phyloP scores from a whole-genome alignment of 2,797 vertebrate genomes.

The Petrocephalus schoutedeni region DNA sequence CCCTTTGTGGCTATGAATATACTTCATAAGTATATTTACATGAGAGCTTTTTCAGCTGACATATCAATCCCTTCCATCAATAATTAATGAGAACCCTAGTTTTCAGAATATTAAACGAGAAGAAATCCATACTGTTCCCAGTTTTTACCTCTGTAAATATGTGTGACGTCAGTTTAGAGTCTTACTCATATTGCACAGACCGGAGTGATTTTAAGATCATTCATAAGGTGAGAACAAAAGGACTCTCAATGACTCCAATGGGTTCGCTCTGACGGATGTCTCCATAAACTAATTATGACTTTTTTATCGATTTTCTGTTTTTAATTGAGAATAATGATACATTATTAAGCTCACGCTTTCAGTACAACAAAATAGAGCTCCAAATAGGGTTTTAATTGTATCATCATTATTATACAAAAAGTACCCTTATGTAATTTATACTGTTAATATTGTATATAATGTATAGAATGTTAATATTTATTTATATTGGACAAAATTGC shows the following conservation, averaged over 20 bases:
- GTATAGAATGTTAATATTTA: neutral
- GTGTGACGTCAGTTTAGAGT: slow-evolving; percentile 51
- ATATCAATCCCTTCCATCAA: slow-evolving; percentile 64
- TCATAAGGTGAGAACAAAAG: neutral
- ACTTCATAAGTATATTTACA: slow-evolving; percentile 73
- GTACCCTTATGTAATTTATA: neutral
- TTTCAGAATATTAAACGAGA: slow-evolving; percentile 68
- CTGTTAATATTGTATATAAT: neutral
- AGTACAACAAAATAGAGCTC: neutral
- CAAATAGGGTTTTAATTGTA: neutral
- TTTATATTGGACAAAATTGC: neutral
- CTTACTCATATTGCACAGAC: slow-evolving; percentile 24
- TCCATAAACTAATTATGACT: slow-evolving; percentile 8
- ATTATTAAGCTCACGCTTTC: neutral
- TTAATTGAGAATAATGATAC: slow-evolving; percentile 9
- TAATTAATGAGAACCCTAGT: slow-evolving; percentile 63
- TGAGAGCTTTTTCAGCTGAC: slow-evolving; percentile 65
- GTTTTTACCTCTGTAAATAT: slow-evolving; percentile 53
- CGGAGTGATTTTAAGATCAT: neutral
- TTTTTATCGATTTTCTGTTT: slow-evolving; percentile 12
- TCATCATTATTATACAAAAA: neutral
- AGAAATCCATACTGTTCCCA: slow-evolving; percentile 47
- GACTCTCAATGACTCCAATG: neutral
- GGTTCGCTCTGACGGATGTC: neutral
- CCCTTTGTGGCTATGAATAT: slow-evolving; percentile 68